Evolutionary conservation across 1,140 invertebrate species (phyloP), one percentile per base, ranked within the genome.

Genomic region (Latrodectus geometricus): DNA sequence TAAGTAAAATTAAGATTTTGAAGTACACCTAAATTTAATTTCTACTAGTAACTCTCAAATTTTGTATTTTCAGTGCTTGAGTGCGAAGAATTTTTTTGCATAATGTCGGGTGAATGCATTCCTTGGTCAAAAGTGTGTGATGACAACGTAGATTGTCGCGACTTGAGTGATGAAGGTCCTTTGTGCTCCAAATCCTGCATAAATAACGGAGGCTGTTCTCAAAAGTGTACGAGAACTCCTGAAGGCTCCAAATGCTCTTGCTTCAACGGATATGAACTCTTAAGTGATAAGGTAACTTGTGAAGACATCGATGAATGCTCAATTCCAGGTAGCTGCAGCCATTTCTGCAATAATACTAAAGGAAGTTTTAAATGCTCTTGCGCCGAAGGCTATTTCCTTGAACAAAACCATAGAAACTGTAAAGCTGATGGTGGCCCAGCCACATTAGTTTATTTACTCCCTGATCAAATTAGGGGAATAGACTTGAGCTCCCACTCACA

Each of bases 341-440:
- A 99, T 90, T 93, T 94, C 76, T 99, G 98, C 90, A 93, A 94
- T 70, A 99, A 99, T 91, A 95, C 95, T 88, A 96, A 96, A 84
- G 97, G 97, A 0, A 93, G 94, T 3, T 99, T 95, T 92, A 97
- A 98, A 91, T 99, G 98, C 91, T 94, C 95, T 89, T 99, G 98
- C 90, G 92, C 95, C 52, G 89, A 93, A 0, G 97, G 97, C 9
- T 99, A 99, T 90, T 93, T 95, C 75, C 91, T 95, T 76, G 96
- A 97, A 90, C 96, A 95, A 0, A 93, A 94, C 50, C 95, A 97
- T 90, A 93, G 94, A 21, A 88, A 86, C 20, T 98, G 96, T 91
- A 97, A 97, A 92, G 96, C 96, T 11, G 84, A 89, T 87, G 90
- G 80, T 61, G 80, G 80, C 14, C 9, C 75, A 9, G 70, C 87